Conservation (phyloP, 2,888 invertebrate genomes). For the Chydorus sphaericus region DNA sequence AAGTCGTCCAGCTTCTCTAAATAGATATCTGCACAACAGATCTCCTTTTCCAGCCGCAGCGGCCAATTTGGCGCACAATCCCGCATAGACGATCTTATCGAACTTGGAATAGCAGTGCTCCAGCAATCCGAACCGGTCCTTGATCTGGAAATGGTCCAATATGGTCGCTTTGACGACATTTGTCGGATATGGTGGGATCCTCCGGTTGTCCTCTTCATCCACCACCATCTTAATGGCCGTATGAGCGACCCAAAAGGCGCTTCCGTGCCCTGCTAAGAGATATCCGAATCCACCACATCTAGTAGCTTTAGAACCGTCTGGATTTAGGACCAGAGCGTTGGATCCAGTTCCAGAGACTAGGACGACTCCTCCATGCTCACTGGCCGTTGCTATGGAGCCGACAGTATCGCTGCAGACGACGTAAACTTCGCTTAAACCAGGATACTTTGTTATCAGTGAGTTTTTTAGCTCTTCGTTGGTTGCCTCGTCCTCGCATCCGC, state of each 20-base stretch:
- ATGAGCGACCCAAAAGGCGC: constrained; percentile 69
- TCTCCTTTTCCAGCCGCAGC: constrained; percentile 55
- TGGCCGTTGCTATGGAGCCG: constrained; percentile 68
- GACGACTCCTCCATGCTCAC: constrained; percentile 51
- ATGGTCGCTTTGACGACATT: constrained; percentile 53
- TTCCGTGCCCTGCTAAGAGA: constrained; percentile 84
- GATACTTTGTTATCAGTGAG: constrained; percentile 46
- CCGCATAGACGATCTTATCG: constrained; percentile 63
- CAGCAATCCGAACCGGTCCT: constrained; percentile 44
- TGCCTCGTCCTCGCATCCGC: constrained; percentile 77
- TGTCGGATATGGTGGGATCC: constrained; percentile 46
- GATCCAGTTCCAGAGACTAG: constrained; percentile 83
- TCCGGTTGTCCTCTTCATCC: constrained; percentile 69
- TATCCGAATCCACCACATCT: constrained; percentile 96
- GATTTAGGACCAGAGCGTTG: constrained; percentile 65
- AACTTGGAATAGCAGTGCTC: constrained; percentile 62
- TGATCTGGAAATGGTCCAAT: constrained; percentile 56
- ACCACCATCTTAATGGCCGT: constrained; percentile 72
- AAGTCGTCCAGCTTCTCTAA: constrained; percentile 48
- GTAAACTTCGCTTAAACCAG: constrained; percentile 38
- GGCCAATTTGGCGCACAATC: constrained; percentile 56
- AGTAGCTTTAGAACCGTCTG: constrained; percentile 59
- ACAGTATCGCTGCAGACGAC: constrained; percentile 72
- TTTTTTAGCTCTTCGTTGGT: constrained; percentile 53
- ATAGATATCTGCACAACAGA: constrained; percentile 49